A percentile compares a stretch with the other conserved stretches of the same genome.
Conservation (phyloP, 92 coral and sea anemone genomes). For the Chrysogorgia sp. region DNA sequence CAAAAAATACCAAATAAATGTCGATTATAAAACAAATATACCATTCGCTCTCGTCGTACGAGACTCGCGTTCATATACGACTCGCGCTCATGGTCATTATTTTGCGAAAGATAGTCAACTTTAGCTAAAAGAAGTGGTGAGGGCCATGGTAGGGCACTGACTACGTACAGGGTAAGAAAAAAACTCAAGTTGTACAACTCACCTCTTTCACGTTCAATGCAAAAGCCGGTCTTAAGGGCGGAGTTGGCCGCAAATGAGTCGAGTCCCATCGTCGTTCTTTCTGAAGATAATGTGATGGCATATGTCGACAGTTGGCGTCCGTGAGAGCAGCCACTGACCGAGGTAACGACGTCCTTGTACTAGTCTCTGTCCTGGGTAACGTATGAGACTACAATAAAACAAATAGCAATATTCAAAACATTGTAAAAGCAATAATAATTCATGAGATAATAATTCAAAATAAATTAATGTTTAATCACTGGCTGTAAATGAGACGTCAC, state of each 20-base stretch:
- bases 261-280: constrained; percentile 87
- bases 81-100: too few relatives aligned
- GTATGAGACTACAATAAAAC: constrained; percentile 26
- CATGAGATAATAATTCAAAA: not conserved
- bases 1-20: too few relatives aligned
- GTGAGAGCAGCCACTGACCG: constrained; percentile 81
- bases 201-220: constrained; percentile 98
- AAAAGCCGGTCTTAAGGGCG: constrained; percentile 94
- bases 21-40: too few relatives aligned
- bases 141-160: too few relatives aligned
- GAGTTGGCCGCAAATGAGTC: constrained; percentile 90
- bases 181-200: not conserved
- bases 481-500: not conserved
- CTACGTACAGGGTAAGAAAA: too few relatives aligned
- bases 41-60: not conserved
- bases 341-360: constrained; percentile 69
- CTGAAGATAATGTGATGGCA: constrained; percentile 77
- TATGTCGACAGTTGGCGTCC: constrained; percentile 75
- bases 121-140: constrained; percentile 12
- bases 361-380: constrained; percentile 55
- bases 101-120: not conserved
- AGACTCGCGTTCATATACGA: not conserved
- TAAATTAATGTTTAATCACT: not conserved
- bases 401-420: not conserved
- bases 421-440: not conserved